Percentiles rank a stretch among this genome's conserved stretches.
phyloP scores from a whole-genome alignment of 2,888 invertebrate species.

The Nomada hirtipes region DNA sequence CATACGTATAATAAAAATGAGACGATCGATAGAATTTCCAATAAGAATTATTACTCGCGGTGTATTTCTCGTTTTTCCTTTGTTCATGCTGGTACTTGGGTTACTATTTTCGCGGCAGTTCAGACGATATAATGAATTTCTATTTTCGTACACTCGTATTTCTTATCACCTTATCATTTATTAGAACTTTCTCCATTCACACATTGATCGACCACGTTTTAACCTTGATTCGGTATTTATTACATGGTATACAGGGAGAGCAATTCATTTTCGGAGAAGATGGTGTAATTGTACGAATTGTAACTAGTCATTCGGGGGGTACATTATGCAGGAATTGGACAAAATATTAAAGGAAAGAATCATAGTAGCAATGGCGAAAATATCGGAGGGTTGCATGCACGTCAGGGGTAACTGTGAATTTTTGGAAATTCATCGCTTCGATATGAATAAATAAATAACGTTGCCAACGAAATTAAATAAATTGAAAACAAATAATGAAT shows the following conservation, averaged over 20 bases:
- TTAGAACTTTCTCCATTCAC: conserved; percentile 5
- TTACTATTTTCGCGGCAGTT: no score
- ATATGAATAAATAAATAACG: no score
- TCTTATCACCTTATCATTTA: background rate
- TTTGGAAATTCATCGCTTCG: no score
- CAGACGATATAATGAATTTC: background rate
- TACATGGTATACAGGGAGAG: no score
- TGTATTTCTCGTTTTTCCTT: background rate
- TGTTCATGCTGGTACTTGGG: no score
- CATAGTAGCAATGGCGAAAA: no score
- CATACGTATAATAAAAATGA: background rate
- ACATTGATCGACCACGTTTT: background rate
- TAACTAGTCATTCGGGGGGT: background rate
- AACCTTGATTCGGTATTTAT: conserved; percentile 4
- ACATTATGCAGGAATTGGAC: no score
- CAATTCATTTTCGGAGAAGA: background rate
- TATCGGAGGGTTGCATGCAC: no score
- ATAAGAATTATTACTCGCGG: background rate
- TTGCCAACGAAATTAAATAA: no score
- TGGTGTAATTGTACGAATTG: background rate
- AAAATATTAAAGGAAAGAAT: no score
- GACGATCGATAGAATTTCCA: background rate
- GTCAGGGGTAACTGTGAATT: no score
- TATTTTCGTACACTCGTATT: background rate
- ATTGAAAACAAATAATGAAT: no score